Evolutionary conservation across 1,140 invertebrate species (phyloP).

Genomic region (Nebria ingens): DNA sequence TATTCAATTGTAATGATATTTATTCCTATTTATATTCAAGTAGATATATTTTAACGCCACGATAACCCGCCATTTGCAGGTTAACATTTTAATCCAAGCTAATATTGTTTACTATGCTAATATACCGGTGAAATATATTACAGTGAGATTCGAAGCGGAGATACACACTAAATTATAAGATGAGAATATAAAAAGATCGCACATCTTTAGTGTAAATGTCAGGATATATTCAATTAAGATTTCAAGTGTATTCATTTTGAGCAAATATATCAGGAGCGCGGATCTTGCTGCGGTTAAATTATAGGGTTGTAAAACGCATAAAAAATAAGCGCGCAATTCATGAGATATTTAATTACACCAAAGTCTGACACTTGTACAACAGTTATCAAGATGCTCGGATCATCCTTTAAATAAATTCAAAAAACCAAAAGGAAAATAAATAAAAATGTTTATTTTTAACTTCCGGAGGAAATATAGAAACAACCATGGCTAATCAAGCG

Average conservation of each 20-base stretch:
- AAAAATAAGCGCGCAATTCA: not conserved
- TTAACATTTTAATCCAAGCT: not conserved
- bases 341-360: not conserved
- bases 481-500: not conserved
- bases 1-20: not conserved
- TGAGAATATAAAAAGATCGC: not conserved
- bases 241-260: not conserved
- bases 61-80: not conserved
- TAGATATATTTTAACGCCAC: too few species aligned
- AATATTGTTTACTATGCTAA: not conserved
- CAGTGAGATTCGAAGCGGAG: too few species aligned
- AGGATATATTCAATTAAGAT: not conserved
- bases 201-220: not conserved
- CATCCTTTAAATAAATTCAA: not conserved
- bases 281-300: not conserved
- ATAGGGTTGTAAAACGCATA: not conserved
- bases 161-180: conserved; percentile 1
- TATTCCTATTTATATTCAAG: not conserved
- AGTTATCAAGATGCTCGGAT: not conserved
- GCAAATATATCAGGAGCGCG: not conserved
- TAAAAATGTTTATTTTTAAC: too few species aligned
- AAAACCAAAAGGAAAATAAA: not conserved
- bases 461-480: not conserved
- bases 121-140: not conserved
- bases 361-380: not conserved